Percentiles rank a stretch among this genome's conserved stretches.
Evolutionary conservation across 2,888 invertebrate species (phyloP).

Genomic region (Meta bourneti): DNA sequence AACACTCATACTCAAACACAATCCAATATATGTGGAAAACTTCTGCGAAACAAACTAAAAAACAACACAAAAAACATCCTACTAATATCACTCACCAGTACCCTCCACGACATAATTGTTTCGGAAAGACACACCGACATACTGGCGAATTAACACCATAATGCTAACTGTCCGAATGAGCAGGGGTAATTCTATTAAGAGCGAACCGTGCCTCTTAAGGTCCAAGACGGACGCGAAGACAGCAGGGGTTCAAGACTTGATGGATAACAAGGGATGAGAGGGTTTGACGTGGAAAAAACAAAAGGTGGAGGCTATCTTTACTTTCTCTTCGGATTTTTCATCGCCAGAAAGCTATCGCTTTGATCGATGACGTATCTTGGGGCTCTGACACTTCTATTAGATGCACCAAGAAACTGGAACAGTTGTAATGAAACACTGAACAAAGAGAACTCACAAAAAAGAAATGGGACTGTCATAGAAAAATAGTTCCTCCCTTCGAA

Average conservation of each 20-base stretch:
- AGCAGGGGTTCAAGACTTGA: slow-evolving; percentile 37
- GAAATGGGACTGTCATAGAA: slow-evolving; percentile 27
- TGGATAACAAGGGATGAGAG: slow-evolving; percentile 56
- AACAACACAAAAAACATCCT: neutral
- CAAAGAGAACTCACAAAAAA: slow-evolving; percentile 4
- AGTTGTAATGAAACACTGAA: slow-evolving; percentile 56
- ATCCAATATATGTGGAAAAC: neutral
- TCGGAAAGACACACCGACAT: neutral
- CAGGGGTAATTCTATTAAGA: slow-evolving; percentile 40
- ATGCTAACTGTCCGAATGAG: neutral
- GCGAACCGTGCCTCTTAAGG: slow-evolving; percentile 6
- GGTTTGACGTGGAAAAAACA: slow-evolving; percentile 47
- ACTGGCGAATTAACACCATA: neutral
- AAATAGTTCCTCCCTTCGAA: neutral
- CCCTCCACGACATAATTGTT: neutral
- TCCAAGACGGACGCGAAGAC: neutral
- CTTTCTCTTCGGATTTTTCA: slow-evolving; percentile 55
- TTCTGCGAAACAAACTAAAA: neutral
- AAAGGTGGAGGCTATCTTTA: slow-evolving; percentile 41
- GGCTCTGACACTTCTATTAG: slow-evolving; percentile 58
- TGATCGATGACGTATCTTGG: slow-evolving; percentile 57
- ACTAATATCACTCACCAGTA: neutral
- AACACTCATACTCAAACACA: neutral
- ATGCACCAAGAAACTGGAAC: slow-evolving; percentile 55
- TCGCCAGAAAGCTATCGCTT: slow-evolving; percentile 53